Evolutionary conservation across 2,888 invertebrate genomes (phyloP), one percentile per base, ranked within the genome.

Genomic region (Lepidonotus clava): DNA sequence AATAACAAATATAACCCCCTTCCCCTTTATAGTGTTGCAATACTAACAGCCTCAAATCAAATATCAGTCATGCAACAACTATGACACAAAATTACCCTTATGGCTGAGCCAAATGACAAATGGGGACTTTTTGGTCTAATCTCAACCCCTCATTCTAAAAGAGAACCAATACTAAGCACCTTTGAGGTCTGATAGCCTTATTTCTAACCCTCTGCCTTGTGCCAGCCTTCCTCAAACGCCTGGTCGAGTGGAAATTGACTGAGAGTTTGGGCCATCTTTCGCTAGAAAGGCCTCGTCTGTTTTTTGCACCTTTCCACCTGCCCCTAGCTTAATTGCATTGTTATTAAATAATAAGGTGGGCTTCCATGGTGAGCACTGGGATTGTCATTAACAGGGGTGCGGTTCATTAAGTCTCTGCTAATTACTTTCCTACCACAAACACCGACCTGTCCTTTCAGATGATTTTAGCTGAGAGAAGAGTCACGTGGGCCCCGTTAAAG

Each of bases 401-500:
- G 61, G n/a, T 24, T 61, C 61, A 61, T 61, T 61, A 61, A 24
- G 11, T 61, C n/a, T n/a, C 61, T 24, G 28, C 28, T 61, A 61
- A 61, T 61, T 61, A 61, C 61, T 24, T 61, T 24, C 61, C 61
- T 61, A 61, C 24, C 28, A 61, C 61, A 61, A 61, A 61, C 61
- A n/a, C 61, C 11, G 5, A 24, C 24, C 28, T 28, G 28, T 61
- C 61, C 61, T 61, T 61, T 61, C 61, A 61, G 28, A 61, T 28
- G 24, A 61, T 61, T 61, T 61, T 61, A 61, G 28, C 61, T 61
- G 24, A 61, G 11, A 32, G 28, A 1, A 1, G 28, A 24, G 28
- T 11, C 61, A 61, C 61, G 28, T 61, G 61, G n/a, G 28, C n/a
- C 61, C n/a, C 14, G 24, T 61, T 61, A 61, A 2, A 24, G 61